Base-by-base conservation (phyloP, 2,113 vertebrate species). In the Leptosomus discolor region DNA sequence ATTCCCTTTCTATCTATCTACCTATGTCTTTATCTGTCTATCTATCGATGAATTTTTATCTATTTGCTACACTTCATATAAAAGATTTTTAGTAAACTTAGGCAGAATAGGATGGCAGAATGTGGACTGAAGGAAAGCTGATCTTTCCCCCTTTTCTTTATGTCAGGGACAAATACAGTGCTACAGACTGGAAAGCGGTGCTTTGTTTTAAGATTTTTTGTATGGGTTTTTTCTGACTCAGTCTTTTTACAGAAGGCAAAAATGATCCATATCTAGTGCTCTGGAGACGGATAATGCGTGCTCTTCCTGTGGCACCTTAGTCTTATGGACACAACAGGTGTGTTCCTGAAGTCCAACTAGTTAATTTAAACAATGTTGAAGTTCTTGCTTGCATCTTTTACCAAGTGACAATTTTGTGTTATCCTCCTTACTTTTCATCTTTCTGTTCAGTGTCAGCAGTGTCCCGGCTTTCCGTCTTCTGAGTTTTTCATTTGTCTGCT, bases 211-310 rank as follows among this genome's bases (percentile, higher is more conserved):
- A 2, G 29, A 77, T 67, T 37, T 21, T 60, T 9, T 4, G 3
- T 15, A 5, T 26, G 8, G 0, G 3, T 34, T 37, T 34, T 26
- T 54, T 36, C 32, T 50, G 22, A 60, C 50, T 69, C 1, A 1
- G 3, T 17, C 12, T 80, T 85, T 77, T 81, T 39, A 50, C 0
- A 2, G 26, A 60, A 60, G 17, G 13, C 23, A 93, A 87, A 81
- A 78, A 17, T 22, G 5, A 29, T 46, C 10, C 13, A 7, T 37
- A 41, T 32, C 30, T 30, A 41, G 12, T 71, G 8, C 32, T 71
- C 46, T 71, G 51, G 48, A 30, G 5, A 7, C 20, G 14, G 15
- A 74, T 34, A 65, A 10, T 45, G 8, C 15, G 29, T 8, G 2
- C 26, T 77, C 81, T 58, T 71, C 22, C 8, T 50, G 6, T 43